phyloP scores from a whole-genome alignment of 2,113 vertebrate species.

The Spea multiplicata region DNA sequence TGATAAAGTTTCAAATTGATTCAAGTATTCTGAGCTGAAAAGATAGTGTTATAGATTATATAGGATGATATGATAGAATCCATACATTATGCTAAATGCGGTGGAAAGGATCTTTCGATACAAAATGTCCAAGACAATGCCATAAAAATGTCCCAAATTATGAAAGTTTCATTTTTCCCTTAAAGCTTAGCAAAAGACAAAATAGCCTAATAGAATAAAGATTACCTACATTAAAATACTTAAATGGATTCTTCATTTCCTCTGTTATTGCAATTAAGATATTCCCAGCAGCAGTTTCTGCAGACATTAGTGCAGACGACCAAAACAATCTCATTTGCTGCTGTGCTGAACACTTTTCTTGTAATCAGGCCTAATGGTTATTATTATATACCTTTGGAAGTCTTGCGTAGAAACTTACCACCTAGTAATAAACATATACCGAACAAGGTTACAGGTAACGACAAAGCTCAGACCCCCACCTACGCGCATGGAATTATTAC shows the following conservation, averaged over 20 bases:
- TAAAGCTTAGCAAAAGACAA: slow-evolving; percentile 13
- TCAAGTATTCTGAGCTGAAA: too few species aligned
- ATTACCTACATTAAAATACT: slow-evolving; percentile 39
- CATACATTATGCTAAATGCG: too few species aligned
- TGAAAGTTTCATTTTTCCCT: slow-evolving; percentile 9
- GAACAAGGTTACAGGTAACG: background rate
- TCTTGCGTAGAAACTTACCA: background rate
- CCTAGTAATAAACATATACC: background rate
- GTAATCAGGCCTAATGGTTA: background rate
- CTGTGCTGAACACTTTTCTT: slow-evolving; percentile 4
- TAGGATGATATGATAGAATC: too few species aligned
- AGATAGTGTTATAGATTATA: too few species aligned
- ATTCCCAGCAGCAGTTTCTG: slow-evolving; percentile 36
- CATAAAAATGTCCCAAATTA: background rate
- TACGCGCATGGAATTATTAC: too few species aligned
- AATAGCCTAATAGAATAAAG: slow-evolving; percentile 27
- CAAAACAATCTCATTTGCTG: slow-evolving; percentile 35
- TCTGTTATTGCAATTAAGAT: slow-evolving; percentile 37
- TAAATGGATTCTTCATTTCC: slow-evolving; percentile 38
- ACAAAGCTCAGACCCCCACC: too few species aligned
- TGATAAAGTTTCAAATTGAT: too few species aligned
- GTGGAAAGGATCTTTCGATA: too few species aligned
- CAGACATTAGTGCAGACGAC: slow-evolving; percentile 35
- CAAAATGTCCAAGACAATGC: too few species aligned
- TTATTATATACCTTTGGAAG: background rate